phyloP scores from a whole-genome alignment of 2,888 invertebrate species.

The Labia minor region DNA sequence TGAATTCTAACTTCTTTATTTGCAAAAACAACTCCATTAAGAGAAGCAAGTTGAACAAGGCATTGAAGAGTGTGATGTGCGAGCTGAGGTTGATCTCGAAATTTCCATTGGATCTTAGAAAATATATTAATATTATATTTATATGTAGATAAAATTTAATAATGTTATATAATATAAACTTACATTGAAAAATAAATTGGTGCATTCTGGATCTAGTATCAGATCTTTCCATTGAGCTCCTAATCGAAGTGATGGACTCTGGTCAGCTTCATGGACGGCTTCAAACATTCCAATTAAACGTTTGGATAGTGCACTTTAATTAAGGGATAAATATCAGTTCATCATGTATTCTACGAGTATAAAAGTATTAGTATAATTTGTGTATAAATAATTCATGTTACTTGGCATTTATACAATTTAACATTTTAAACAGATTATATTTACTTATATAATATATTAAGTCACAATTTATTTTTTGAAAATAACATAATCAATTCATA shows the following conservation, averaged over 20 bases:
- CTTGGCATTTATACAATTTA: too few species aligned
- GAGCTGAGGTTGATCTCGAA: slow-evolving; percentile 61
- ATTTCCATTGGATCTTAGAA: slow-evolving; percentile 59
- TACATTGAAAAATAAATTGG: slow-evolving; percentile 67
- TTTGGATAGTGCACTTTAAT: slow-evolving; percentile 45
- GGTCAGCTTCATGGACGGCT: slow-evolving; percentile 55
- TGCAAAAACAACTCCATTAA: slow-evolving; percentile 48
- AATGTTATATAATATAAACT: slow-evolving; percentile 27
- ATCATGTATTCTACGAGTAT: slow-evolving; percentile 26
- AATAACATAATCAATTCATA: too few species aligned
- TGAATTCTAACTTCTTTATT: slow-evolving; percentile 40
- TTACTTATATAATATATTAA: slow-evolving; percentile 25
- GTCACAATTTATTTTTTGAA: too few species aligned
- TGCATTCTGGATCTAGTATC: slow-evolving; percentile 59
- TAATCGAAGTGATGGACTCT: slow-evolving; percentile 47
- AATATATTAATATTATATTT: too few species aligned
- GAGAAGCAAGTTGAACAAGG: slow-evolving; percentile 65
- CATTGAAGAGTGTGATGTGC: slow-evolving; percentile 70
- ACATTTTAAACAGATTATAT: not conserved
- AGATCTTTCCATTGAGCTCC: slow-evolving; percentile 62
- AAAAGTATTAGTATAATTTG: slow-evolving; percentile 29
- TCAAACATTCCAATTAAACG: slow-evolving; percentile 60
- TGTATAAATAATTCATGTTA: slow-evolving; percentile 17
- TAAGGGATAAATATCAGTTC: slow-evolving; percentile 23
- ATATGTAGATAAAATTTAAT: not conserved